Evolutionary conservation across 2,797 vertebrate species (phyloP).

Genomic region (Myoxocephalus aenaeus): DNA sequence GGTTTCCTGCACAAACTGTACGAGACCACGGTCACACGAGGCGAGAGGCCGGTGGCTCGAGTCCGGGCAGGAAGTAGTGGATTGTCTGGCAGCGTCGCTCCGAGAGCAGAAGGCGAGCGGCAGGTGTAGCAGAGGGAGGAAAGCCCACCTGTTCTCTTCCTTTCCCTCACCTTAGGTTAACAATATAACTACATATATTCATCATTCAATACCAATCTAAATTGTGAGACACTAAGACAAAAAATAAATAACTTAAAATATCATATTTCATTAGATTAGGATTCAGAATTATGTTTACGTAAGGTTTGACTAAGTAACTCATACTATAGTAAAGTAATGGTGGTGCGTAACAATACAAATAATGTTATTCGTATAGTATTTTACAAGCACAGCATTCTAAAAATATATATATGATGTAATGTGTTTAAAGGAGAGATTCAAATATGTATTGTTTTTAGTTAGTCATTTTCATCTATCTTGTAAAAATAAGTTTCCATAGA

Average conservation of each 20-base stretch:
- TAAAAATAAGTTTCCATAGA: not conserved
- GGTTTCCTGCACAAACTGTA: constrained; percentile 25
- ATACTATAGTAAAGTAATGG: not conserved
- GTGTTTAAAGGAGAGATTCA: not conserved
- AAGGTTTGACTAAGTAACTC: not conserved
- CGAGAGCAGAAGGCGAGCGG: constrained; percentile 64
- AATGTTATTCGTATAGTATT: not conserved
- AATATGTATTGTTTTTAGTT: not conserved
- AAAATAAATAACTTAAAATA: not conserved
- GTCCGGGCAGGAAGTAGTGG: constrained; percentile 16
- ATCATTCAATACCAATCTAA: not conserved
- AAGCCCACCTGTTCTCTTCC: constrained; percentile 3
- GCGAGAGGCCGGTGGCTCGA: constrained; percentile 42
- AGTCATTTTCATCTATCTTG: not conserved
- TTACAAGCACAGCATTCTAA: not conserved
- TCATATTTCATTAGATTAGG: not conserved
- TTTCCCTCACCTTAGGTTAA: not conserved
- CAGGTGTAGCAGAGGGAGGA: constrained; percentile 68
- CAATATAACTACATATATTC: not conserved
- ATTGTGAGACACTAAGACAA: not conserved
- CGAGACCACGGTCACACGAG: constrained; percentile 9
- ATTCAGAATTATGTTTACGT: not conserved
- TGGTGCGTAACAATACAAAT: not conserved
- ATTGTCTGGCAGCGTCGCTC: constrained; percentile 42
- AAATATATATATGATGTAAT: not conserved